These are phyloP conservation scores for Euglossa dilemma DNA, from an alignment of 1,140 invertebrate species.

Conservation along the genomic window DNA sequence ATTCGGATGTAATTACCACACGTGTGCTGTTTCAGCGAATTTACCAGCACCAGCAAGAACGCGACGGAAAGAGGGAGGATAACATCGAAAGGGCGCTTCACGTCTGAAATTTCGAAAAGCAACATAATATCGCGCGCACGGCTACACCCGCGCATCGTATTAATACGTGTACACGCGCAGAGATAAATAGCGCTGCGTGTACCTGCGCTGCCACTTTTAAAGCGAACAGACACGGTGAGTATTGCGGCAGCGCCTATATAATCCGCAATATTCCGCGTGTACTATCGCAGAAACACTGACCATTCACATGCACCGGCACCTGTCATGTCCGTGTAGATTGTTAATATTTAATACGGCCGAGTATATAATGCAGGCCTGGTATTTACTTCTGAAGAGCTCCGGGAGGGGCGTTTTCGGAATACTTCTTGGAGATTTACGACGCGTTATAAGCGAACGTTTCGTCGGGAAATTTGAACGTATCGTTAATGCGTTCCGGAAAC, in stretches of 20 bases:
- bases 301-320: conserved; percentile 27
- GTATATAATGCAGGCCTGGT: not conserved
- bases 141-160: not conserved
- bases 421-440: not conserved
- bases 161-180: not conserved
- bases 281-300: conserved; percentile 46
- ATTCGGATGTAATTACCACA: not conserved
- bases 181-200: not conserved
- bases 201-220: conserved; percentile 48
- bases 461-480: not conserved
- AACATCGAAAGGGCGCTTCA: conserved; percentile 15
- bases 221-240: conserved; percentile 53
- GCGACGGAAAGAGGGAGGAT: not conserved
- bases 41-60: not conserved
- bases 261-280: conserved; percentile 67
- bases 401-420: too few relatives aligned
- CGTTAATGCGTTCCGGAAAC: not conserved
- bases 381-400: not conserved
- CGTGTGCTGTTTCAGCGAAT: not conserved
- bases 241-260: conserved; percentile 61
- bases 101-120: conserved; percentile 47
- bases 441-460: not conserved
- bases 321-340: not conserved
- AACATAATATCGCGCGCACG: conserved; percentile 52
- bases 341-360: conserved; percentile 26